Evolutionary conservation across 1,140 invertebrate species (phyloP), one percentile per base, ranked within the genome.

Genomic region (Wiebesia pumilae): DNA sequence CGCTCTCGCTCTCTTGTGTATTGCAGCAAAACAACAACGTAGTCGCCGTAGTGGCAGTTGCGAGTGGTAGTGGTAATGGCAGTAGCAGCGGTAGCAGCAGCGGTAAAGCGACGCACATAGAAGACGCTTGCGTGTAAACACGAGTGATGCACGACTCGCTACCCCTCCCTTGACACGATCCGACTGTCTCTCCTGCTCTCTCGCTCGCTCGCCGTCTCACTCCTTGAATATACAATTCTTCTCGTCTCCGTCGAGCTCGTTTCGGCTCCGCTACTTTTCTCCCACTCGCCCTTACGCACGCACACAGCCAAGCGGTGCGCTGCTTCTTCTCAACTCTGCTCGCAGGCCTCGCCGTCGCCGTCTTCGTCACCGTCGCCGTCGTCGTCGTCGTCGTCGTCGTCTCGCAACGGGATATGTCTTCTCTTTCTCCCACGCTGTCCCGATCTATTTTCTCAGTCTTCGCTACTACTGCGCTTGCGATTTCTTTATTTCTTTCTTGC

Each of bases 71-170:
- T 47, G 38, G 82, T 58, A 83, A 71, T 47, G 73, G 69, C 67
- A 83, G 82, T 69, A 75, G 84, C 54, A 81, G 84, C 69, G 67
- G 38, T 9, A 33, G 79, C 84, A 81, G 84, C 69, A 86, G 85
- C 80, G 78, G 73, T 83, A 86, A 83, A 86, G 81, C 85, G 73
- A 86, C 80, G 85, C 85, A 86, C 81, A 83, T 86, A 87, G 88
- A 88, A 87, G 88, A 90, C 90, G 88, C 88, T 89, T 89, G 88
- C 87, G 84, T 87, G 73, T 90, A 89, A 89, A 89, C 88, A 88
- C 86, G 86, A 83, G 85, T 81, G 85, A 84, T 87, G 84, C 75
- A 89, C 87, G 83, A 86, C 73, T 71, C 51, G 62, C 69, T 19
- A 43, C 78, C 80, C 82, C 83, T 73, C 77, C 24, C 33, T n/a